Conservation (phyloP, 2,888 invertebrate species). For the Coecobrya sp. region DNA sequence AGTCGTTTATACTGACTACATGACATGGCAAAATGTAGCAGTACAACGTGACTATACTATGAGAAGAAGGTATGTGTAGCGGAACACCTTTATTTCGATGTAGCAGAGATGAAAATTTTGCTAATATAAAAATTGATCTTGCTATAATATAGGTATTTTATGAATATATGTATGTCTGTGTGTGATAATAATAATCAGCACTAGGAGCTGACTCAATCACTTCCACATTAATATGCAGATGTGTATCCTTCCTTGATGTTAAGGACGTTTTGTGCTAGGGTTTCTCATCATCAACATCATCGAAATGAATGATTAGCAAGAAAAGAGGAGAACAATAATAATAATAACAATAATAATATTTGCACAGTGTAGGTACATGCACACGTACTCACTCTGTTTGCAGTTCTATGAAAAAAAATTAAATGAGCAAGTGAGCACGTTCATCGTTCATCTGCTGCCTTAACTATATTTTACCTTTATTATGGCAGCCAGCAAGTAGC, state of each 20-base stretch:
- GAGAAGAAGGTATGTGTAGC: neutral
- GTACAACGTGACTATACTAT: neutral
- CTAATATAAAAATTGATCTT: neutral
- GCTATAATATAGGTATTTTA: neutral
- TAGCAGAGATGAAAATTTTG: neutral
- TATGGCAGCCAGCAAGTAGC: neutral
- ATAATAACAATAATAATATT: constrained; percentile 11
- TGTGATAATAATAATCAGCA: constrained; percentile 32
- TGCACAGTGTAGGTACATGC: neutral
- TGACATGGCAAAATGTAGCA: constrained; percentile 60
- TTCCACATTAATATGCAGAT: constrained; percentile 80
- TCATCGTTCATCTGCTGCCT: neutral
- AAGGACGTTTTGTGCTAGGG: constrained; percentile 78
- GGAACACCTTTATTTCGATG: neutral
- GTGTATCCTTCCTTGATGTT: constrained; percentile 82
- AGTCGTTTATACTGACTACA: neutral
- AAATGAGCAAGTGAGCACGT: constrained; percentile 12
- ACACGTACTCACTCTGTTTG: constrained; percentile 7
- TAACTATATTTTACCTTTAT: neutral
- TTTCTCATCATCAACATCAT: constrained; percentile 59
- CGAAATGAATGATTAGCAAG: constrained; percentile 60
- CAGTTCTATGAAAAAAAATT: neutral
- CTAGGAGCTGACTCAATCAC: constrained; percentile 70
- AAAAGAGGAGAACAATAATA: constrained; percentile 46
- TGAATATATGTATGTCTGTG: neutral